Evolutionary conservation across 2,888 invertebrate genomes (phyloP).

Genomic region (Nemotelus pantherinus): DNA sequence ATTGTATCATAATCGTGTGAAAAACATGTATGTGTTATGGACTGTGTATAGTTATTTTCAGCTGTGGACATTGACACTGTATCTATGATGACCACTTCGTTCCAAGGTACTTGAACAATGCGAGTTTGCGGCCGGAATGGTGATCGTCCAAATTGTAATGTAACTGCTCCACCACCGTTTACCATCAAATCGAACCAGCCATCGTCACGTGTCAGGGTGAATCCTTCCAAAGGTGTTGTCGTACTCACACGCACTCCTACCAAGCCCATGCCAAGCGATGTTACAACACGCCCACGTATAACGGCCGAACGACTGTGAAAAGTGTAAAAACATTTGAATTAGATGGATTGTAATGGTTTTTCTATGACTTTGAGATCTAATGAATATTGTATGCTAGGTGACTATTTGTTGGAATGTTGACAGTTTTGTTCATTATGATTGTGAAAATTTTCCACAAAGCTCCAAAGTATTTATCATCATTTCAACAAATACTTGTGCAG

Average conservation of each 20-base stretch:
- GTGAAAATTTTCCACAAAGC: too few species aligned
- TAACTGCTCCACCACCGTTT: conserved; percentile 98
- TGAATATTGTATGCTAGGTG: too few species aligned
- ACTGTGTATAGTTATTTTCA: conserved; percentile 77
- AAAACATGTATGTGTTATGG: conserved; percentile 80
- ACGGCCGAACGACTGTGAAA: conserved; percentile 91
- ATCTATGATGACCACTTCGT: conserved; percentile 95
- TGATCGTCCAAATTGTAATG: conserved; percentile 90
- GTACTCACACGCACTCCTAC: conserved; percentile 96
- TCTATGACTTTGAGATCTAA: background rate
- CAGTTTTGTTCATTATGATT: too few species aligned
- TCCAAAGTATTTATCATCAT: background rate
- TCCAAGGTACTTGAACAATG: conserved; percentile 95
- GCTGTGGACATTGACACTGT: conserved; percentile 83
- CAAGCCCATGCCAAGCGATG: conserved; percentile 89
- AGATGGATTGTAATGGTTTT: conserved; percentile 7
- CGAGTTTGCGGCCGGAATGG: conserved; percentile 89
- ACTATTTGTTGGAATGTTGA: too few species aligned
- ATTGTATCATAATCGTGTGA: conserved; percentile 91
- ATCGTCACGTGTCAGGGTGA: conserved; percentile 90
- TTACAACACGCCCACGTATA: conserved; percentile 93
- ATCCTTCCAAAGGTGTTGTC: conserved; percentile 93
- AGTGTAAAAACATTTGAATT: conserved; percentile 51
- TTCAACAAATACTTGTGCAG: background rate
- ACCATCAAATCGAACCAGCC: conserved; percentile 98